Evolutionary conservation across 1,140 invertebrate genomes (phyloP).

Genomic region (Globodera ellingtonae): DNA sequence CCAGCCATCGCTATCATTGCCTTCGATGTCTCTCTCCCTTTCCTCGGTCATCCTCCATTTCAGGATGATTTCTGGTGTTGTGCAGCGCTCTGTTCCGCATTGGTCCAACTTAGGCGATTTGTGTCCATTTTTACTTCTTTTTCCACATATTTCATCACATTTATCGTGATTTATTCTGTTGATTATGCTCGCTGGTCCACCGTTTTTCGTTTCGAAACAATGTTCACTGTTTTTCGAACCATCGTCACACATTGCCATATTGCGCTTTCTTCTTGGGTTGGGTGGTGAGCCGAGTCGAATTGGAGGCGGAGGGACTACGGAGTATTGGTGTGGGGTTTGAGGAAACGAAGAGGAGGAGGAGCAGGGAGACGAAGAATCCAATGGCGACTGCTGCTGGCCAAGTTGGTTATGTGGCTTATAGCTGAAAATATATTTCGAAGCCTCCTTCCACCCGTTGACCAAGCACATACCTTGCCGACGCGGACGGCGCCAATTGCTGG

Average conservation of each 20-base stretch:
- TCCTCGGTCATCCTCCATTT: not conserved
- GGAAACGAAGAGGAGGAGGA: not conserved
- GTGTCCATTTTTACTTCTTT: not conserved
- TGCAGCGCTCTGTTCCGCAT: constrained; percentile 1
- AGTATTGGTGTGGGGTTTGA: not conserved
- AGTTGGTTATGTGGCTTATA: not conserved
- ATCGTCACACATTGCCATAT: constrained; percentile 7
- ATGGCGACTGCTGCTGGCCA: not conserved
- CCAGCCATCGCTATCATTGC: not conserved
- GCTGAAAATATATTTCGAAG: not conserved
- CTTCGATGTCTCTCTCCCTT: not conserved
- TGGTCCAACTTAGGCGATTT: not conserved
- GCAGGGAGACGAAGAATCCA: not conserved
- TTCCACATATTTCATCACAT: too few species aligned
- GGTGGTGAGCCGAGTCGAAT: constrained; percentile 28
- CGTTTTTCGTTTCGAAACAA: not conserved
- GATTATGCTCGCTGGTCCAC: not conserved
- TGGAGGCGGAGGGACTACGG: constrained; percentile 14
- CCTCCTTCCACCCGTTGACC: not conserved
- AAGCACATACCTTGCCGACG: not conserved
- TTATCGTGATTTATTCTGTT: not conserved
- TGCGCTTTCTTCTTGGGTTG: constrained; percentile 15
- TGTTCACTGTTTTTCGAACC: constrained; percentile 2
- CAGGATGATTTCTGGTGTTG: not conserved
- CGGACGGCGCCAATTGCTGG: not conserved